Conservation (phyloP, 2,888 invertebrate genomes). For the Poecilus cupreus region DNA sequence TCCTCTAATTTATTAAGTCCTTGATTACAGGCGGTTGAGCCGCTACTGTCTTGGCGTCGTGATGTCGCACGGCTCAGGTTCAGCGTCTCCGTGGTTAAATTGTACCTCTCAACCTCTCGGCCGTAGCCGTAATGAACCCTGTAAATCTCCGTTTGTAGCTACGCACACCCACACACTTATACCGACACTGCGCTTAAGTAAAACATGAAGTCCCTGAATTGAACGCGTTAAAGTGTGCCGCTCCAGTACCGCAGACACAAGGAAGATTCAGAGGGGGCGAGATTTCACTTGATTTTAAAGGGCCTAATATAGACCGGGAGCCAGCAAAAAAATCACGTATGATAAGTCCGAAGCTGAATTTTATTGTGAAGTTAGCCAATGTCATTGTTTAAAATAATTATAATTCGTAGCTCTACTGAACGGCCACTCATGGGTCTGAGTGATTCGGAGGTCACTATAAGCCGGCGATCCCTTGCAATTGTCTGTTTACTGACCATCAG, state of each 20-base stretch:
- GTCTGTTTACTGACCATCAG: no score
- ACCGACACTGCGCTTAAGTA: constrained; percentile 17
- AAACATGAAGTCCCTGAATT: constrained; percentile 28
- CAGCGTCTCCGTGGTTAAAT: constrained; percentile 6
- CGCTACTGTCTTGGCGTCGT: constrained; percentile 13
- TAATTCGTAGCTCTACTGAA: no score
- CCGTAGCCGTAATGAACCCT: constrained; percentile 41
- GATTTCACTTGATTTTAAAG: no score
- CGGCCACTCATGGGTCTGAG: no score
- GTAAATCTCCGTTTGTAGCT: constrained; percentile 47
- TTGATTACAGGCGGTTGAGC: constrained; percentile 18
- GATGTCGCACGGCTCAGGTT: not conserved
- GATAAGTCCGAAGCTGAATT: no score
- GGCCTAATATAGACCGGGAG: no score
- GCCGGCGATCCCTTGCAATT: no score
- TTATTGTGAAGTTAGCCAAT: no score
- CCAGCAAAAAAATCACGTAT: no score
- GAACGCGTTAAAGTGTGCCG: not conserved
- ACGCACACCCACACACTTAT: not conserved
- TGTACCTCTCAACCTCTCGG: constrained; percentile 12
- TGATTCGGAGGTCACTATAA: no score
- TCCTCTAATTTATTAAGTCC: constrained; percentile 28
- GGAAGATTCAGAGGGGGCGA: no score
- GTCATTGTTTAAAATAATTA: no score
- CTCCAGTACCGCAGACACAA: not conserved